These are phyloP conservation scores for Euspilapteryx auroguttella DNA, from an alignment of 2,888 invertebrate genomes.

Conservation along the genomic window DNA sequence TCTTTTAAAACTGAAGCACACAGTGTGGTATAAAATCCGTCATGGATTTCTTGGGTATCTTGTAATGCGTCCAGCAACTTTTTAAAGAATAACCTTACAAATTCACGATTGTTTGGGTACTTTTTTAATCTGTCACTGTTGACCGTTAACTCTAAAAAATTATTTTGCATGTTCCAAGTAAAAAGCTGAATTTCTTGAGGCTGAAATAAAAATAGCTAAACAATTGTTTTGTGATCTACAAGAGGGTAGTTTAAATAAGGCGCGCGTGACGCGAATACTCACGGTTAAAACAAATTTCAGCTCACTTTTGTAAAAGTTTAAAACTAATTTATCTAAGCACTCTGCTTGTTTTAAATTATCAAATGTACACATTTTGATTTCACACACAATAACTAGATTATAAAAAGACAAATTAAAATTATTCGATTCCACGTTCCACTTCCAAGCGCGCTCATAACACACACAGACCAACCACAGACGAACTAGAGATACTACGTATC, in stretches of 20 bases:
- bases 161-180: conserved; percentile 58
- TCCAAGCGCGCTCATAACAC: too few relatives aligned
- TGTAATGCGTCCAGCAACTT: conserved; percentile 63
- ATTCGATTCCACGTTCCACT: too few relatives aligned
- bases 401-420: too few relatives aligned
- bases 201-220: conserved; percentile 16
- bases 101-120: conserved; percentile 65
- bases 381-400: too few relatives aligned
- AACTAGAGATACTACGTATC: too few relatives aligned
- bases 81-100: conserved; percentile 69
- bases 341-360: too few relatives aligned
- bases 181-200: conserved; percentile 18
- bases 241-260: neutral
- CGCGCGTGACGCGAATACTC: conserved; percentile 5
- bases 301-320: conserved; percentile 17
- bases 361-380: too few relatives aligned
- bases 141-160: conserved; percentile 62
- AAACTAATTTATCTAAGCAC: conserved; percentile 13
- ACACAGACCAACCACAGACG: too few relatives aligned
- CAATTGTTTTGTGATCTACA: neutral
- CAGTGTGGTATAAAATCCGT: conserved; percentile 64
- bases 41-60: conserved; percentile 60
- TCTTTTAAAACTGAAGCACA: conserved; percentile 54
- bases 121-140: conserved; percentile 48
- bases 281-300: conserved; percentile 17